phyloP scores from a whole-genome alignment of 2,888 invertebrate species.

The Cephus rjabovi region DNA sequence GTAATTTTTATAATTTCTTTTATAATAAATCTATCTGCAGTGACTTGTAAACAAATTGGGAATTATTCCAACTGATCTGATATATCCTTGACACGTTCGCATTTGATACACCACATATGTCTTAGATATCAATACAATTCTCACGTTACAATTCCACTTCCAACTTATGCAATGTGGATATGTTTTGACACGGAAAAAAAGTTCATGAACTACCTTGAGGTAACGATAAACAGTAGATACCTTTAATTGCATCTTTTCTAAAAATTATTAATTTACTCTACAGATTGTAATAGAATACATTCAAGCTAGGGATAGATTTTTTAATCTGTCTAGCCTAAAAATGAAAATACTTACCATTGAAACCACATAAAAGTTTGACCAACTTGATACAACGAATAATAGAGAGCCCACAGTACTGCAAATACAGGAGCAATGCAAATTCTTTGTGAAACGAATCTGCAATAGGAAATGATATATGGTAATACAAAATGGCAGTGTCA shows the following conservation, averaged over 20 bases:
- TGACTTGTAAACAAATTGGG: background rate
- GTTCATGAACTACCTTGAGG: background rate
- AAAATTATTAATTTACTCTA: background rate
- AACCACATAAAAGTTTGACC: conserved; percentile 81
- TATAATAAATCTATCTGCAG: background rate
- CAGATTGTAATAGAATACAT: conserved; percentile 3
- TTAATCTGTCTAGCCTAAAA: background rate
- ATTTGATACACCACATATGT: conserved; percentile 31
- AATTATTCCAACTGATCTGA: conserved; percentile 5
- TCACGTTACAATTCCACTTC: conserved; percentile 35
- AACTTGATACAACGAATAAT: conserved; percentile 81
- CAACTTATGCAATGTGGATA: conserved; percentile 25
- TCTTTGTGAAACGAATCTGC: conserved; percentile 72
- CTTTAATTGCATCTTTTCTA: background rate
- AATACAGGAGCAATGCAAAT: conserved; percentile 74
- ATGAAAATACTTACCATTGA: conserved; percentile 73
- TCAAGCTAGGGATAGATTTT: background rate
- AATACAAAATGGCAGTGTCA: background rate
- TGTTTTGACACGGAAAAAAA: conserved; percentile 13
- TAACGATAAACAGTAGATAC: background rate
- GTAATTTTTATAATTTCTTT: background rate
- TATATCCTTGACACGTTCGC: conserved; percentile 27
- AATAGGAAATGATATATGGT: conserved; percentile 33
- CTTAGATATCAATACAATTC: conserved; percentile 29
- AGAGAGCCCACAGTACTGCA: conserved; percentile 75